A percentile compares a stretch with the other conserved stretches of the same genome.
Conservation (phyloP, 1,140 invertebrate genomes). For the Onthophagus taurus region DNA sequence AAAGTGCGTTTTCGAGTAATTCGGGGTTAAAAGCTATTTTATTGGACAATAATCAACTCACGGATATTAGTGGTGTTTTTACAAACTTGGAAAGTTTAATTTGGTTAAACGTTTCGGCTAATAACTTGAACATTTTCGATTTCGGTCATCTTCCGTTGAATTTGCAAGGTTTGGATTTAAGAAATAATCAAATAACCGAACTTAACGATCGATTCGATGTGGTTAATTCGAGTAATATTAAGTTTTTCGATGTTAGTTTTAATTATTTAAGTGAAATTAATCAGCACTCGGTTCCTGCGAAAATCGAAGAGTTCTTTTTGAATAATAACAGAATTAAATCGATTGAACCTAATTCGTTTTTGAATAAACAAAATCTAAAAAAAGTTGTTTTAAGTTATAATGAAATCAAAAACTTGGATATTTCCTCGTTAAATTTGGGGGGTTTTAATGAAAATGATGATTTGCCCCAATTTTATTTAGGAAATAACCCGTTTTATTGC, state of each 20-base stretch:
- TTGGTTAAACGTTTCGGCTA: constrained; percentile 63
- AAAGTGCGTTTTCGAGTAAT: constrained; percentile 55
- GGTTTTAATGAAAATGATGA: constrained; percentile 53
- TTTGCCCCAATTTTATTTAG: constrained; percentile 67
- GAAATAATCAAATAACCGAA: constrained; percentile 55
- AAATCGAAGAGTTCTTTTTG: constrained; percentile 62
- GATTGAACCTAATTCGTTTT: constrained; percentile 64
- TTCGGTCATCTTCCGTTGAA: constrained; percentile 55
- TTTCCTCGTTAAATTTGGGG: constrained; percentile 57
- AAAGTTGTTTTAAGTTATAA: constrained; percentile 70
- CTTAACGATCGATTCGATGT: constrained; percentile 57
- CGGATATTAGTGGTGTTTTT: constrained; percentile 56
- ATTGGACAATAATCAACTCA: constrained; percentile 57
- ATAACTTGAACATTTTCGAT: constrained; percentile 56
- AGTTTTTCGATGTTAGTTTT: constrained; percentile 65
- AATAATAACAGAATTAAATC: constrained; percentile 65
- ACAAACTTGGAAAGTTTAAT: constrained; percentile 52
- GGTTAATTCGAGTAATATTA: constrained; percentile 52
- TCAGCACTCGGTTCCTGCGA: constrained; percentile 58
- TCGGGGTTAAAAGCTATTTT: constrained; percentile 53
- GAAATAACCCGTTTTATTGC: constrained; percentile 71
- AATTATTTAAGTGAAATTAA: constrained; percentile 60
- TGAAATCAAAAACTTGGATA: constrained; percentile 60
- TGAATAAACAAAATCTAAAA: constrained; percentile 55
- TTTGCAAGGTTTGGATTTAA: constrained; percentile 61